Conservation (phyloP, 2,113 vertebrate species). For the Macaca fascicularis region T2T-MFA8v1.1 NC_088379.1:71888001-71888500, state of each 20-base stretch:
- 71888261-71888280: neutral
- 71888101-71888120: neutral
- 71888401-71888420: fast-evolving
- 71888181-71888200: neutral
- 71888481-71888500: neutral
- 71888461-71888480: neutral
- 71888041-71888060: neutral
- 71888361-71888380: neutral
- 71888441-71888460: neutral
- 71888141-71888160: neutral
- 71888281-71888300: neutral
- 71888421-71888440: neutral
- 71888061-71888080: neutral
- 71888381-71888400: fast-evolving
- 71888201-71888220: neutral
- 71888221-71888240: neutral
- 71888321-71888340: neutral
- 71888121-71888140: neutral
- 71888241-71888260: neutral
- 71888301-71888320: neutral
- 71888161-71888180: neutral
- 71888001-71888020: neutral
- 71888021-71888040: neutral
- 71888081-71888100: neutral
- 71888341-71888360: neutral